Evolutionary conservation across 2,113 vertebrate genomes (phyloP), one percentile per base, ranked within the genome.

Genomic region (Plectropomus leopardus): DNA sequence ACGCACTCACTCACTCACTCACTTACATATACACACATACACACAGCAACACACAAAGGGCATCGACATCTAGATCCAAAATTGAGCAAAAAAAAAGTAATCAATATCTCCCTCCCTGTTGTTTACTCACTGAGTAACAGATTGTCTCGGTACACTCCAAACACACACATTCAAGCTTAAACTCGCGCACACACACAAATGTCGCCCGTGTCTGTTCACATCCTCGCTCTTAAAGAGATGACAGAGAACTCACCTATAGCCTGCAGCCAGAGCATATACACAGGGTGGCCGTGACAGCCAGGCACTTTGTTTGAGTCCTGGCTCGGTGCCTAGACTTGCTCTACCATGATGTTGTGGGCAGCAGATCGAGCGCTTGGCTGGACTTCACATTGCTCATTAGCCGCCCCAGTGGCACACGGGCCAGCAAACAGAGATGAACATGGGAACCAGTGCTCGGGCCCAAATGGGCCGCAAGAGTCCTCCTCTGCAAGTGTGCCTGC

Each of bases 351-450:
- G 87, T 74, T 70, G 79, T 68, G 86, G 90, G 83, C 84, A 80
- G 86, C 76, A 74, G 73, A 87, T 80, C 15, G 74, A 90, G 86
- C 72, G 76, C 83, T 86, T 88, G 89, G 86, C 82, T 69, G 68
- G 72, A 72, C 78, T 88, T 88, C 79, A 77, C 76, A 73, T 83
- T 75, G 76, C 88, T 91, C 82, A 86, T 93, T 90, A 89, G 80
- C 82, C 68, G 78, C 82, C 84, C 65, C 80, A 72, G 65, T 72
- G 74, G 77, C 40, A 84, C 58, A 42, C 69, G 44, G 44, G 81
- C 72, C 85, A 64, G 45, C 75, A 61, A 72, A 68, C 61, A 16
- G 80, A 80, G 84, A 83, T 34, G 50, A 83, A 79, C 67, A 72
- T 5, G 42, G 60, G 40, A 61, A 53, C 44, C 55, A 13, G 9